Base-by-base conservation (phyloP, 92 coral and sea anemone species). In the Anthopleura xanthogrammica region DNA sequence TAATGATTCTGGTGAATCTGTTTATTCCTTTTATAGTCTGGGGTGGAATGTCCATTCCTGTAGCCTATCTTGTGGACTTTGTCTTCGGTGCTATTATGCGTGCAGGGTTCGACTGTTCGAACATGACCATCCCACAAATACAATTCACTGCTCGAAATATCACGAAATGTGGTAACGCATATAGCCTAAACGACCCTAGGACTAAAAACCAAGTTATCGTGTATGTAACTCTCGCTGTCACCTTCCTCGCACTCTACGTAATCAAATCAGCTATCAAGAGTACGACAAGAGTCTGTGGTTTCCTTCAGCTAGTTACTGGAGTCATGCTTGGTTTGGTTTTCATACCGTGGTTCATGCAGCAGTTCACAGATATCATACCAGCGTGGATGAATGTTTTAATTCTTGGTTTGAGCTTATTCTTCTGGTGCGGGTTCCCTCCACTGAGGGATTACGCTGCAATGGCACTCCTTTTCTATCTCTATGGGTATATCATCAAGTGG, bases 381-480 rank as follows among this genome's bases (percentile, higher is more conserved):
- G 14, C 74, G 10, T 88, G 93, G 89, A 88, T 91, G 22, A 90
- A 86, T 42, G 81, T 87, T 78, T 75, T 90, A 41, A 86, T 89
- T 23, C 65, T 94, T 22, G 87, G 71, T 75, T 80, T 94, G 41
- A 91, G 95, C 62, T 23, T 92, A 58, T 82, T 93, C 75, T 94
- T 94, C 79, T 94, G 98, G 98, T 86, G 83, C 16, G 98, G 98
- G 24, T 91, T 94, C 58, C 98, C 98, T 2, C 98, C 95, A 8
- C 84, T 94, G 41, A 87, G 98, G 46, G 82, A 23, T 16, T 86
- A 86, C 55, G 94, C 98, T 12, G 90, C 93, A 13, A 60, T 91
- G n/a, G 92, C 90, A 9, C 22, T 94, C 8, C 83, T 94, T 22
- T 78, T 89, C 55, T 94, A 91, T 70, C 75, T 92, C 6, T 94